Conservation (phyloP, 2,113 vertebrate species). For the Sigmodon hispidus region DNA sequence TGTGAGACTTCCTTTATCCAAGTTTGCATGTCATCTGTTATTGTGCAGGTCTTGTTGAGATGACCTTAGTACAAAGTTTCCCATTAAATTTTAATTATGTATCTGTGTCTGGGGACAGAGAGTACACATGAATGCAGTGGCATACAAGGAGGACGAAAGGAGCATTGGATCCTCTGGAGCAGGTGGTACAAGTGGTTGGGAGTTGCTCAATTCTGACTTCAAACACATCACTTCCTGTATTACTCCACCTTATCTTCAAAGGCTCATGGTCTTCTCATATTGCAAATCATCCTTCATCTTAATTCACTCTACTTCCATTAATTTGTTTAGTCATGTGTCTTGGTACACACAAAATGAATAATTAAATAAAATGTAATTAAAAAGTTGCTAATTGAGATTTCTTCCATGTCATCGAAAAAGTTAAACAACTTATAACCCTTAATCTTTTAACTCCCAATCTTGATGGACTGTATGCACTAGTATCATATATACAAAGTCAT, state of each 20-base stretch:
- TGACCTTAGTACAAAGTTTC: background rate
- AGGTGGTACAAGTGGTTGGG: background rate
- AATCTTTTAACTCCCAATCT: background rate
- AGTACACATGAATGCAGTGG: no score
- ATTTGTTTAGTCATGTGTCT: no score
- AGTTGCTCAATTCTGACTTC: background rate
- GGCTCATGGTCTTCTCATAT: background rate
- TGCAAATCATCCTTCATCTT: no score
- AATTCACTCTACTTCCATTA: no score
- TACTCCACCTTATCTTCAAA: background rate
- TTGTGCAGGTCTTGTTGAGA: background rate
- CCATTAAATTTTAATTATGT: background rate
- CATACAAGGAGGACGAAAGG: background rate
- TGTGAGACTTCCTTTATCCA: background rate
- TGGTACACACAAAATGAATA: background rate
- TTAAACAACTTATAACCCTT: background rate
- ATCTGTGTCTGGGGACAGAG: no score
- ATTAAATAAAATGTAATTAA: background rate
- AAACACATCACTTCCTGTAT: no score
- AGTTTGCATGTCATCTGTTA: background rate
- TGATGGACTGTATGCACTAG: background rate
- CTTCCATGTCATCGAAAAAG: background rate
- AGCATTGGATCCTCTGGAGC: background rate
- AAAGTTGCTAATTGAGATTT: background rate
- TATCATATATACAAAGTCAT: background rate